These are phyloP conservation scores for Pentamera pediparva DNA, from an alignment of 53 echinoderm and acorn worm genomes.

Conservation along the genomic window DNA sequence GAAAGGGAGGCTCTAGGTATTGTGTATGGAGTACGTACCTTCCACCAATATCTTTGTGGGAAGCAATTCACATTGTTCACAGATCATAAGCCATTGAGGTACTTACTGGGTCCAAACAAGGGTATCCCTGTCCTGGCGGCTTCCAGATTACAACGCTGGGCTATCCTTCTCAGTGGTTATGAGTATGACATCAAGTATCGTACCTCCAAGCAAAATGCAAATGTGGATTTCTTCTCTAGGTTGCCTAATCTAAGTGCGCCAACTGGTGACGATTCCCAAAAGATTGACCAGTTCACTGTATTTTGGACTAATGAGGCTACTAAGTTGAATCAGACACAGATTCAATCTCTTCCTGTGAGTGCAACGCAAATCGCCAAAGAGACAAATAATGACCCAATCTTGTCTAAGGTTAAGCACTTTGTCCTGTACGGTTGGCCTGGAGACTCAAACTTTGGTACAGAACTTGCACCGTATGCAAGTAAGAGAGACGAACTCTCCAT, in stretches of 20 bases:
- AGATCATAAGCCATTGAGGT: constrained; percentile 7
- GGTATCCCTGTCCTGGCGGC: constrained; percentile 9
- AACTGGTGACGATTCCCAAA: background rate
- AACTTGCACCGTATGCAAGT: too few species aligned
- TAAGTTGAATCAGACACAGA: background rate
- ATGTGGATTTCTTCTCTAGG: constrained; percentile 5
- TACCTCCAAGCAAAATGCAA: constrained; percentile 13
- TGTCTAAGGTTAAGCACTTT: constrained; percentile 31
- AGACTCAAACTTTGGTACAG: background rate
- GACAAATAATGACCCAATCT: background rate
- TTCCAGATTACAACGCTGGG: constrained; percentile 24
- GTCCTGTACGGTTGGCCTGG: constrained; percentile 45
- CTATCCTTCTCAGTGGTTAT: constrained; percentile 20
- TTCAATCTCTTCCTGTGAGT: background rate
- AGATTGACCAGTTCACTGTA: background rate
- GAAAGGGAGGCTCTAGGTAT: constrained; percentile 37
- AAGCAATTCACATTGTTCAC: constrained; percentile 9
- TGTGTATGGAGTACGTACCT: constrained; percentile 29
- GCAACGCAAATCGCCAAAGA: background rate
- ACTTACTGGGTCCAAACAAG: background rate
- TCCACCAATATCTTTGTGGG: constrained; percentile 39
- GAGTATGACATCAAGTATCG: constrained; percentile 30
- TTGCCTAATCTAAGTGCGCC: background rate
- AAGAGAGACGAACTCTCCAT: constrained; percentile 37
- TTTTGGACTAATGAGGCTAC: constrained; percentile 14